Evolutionary conservation across 2,113 vertebrate species (phyloP).

Genomic region (Pongo pygmaeus): DNA sequence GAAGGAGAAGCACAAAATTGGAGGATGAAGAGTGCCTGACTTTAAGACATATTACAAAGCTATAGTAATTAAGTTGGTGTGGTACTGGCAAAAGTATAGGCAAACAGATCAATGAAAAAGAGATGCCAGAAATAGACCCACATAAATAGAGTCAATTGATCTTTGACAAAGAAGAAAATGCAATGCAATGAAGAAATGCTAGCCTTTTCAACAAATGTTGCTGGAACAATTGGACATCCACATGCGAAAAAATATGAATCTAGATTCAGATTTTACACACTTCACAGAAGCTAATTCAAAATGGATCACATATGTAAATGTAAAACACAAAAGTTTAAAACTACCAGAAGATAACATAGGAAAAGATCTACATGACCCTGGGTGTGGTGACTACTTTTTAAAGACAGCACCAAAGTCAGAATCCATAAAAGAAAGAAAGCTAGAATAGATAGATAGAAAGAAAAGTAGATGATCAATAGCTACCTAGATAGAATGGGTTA

Average conservation of each 20-base stretch:
- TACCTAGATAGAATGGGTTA: background rate
- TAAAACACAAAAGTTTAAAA: background rate
- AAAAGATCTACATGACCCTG: background rate
- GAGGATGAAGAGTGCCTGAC: background rate
- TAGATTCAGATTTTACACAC: background rate
- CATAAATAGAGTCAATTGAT: background rate
- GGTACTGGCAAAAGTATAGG: background rate
- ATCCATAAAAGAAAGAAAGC: background rate
- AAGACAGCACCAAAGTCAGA: background rate
- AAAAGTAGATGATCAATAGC: no score
- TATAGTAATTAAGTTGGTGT: background rate
- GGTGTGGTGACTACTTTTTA: background rate
- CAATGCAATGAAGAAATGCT: background rate
- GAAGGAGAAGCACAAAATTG: background rate
- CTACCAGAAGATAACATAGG: background rate
- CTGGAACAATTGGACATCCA: background rate
- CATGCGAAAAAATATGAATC: background rate
- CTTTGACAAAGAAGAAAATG: background rate
- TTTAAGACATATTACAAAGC: background rate
- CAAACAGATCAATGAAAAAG: background rate
- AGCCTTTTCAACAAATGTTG: background rate
- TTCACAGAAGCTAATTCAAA: background rate
- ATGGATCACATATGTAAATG: background rate
- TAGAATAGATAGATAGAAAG: no score
- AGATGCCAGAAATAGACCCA: background rate